Percentiles rank a stretch among this genome's conserved stretches.
phyloP scores from a whole-genome alignment of 2,888 invertebrate genomes.

The Thecophora atra region DNA sequence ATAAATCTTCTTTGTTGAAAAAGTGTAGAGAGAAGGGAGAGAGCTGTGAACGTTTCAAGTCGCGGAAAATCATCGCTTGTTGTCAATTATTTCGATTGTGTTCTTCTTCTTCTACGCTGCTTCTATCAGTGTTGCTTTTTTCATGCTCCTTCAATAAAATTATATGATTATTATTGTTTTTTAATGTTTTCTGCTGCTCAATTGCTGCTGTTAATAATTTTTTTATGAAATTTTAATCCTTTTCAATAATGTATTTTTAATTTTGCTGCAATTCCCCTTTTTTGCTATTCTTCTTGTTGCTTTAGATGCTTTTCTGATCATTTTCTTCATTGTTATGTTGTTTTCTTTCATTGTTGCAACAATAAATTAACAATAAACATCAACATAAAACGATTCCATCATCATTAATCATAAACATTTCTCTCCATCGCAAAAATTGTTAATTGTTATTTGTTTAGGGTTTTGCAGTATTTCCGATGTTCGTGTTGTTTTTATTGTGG shows the following conservation, averaged over 20 bases:
- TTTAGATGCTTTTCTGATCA: slow-evolving; percentile 21
- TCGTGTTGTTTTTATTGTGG: slow-evolving; percentile 32
- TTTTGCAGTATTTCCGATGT: slow-evolving; percentile 38
- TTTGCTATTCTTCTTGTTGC: slow-evolving; percentile 26
- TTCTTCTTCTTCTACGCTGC: too few species aligned
- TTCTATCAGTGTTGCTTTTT: too few species aligned
- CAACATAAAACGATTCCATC: too few species aligned
- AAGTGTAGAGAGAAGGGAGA: too few species aligned
- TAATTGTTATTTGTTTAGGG: slow-evolving; percentile 14
- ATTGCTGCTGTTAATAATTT: too few species aligned
- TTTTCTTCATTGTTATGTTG: slow-evolving; percentile 20
- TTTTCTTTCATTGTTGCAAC: slow-evolving; percentile 18
- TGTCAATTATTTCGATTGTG: too few species aligned
- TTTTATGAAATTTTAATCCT: too few species aligned
- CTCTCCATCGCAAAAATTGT: neutral
- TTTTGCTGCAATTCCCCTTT: neutral
- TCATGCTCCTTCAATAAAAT: too few species aligned
- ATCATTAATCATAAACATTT: slow-evolving; percentile 1
- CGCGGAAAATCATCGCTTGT: too few species aligned
- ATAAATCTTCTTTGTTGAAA: too few species aligned
- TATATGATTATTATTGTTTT: neutral
- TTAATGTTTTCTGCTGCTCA: neutral
- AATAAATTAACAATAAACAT: slow-evolving; percentile 33
- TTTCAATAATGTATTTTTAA: neutral
- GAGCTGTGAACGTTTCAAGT: too few species aligned